These are phyloP conservation scores for Macheiramphus alcinus DNA, from an alignment of 2,113 vertebrate genomes.

Conservation along the genomic window DNA sequence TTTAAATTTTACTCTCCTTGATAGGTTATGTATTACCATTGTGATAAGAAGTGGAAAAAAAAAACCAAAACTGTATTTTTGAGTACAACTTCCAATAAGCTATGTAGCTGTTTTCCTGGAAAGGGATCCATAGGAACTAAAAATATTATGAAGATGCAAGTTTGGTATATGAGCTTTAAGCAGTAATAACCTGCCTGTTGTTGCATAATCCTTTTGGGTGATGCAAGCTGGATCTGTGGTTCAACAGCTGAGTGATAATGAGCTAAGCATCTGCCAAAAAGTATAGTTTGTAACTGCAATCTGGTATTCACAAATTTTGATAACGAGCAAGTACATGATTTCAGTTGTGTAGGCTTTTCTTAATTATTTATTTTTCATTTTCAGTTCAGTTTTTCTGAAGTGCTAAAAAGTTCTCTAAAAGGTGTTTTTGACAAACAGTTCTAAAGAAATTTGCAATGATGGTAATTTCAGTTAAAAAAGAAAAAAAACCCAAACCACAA, in stretches of 20 bases:
- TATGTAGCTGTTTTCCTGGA: not conserved
- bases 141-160: not conserved
- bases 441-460: not conserved
- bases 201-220: constrained; percentile 16
- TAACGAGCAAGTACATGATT: not conserved
- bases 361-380: not conserved
- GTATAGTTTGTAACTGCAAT: not conserved
- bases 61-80: not conserved
- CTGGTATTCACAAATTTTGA: not conserved
- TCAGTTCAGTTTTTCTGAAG: not conserved
- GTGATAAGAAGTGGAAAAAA: not conserved
- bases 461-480: not conserved
- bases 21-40: not conserved
- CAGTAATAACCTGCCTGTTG: not conserved
- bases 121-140: not conserved
- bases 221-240: not conserved
- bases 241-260: not conserved
- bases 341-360: not conserved
- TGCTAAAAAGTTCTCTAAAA: not conserved
- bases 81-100: not conserved
- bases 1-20: not conserved
- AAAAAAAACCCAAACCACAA: not conserved
- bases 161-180: not conserved
- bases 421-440: not conserved
- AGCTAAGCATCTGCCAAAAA: not conserved